Evolutionary conservation across 2,888 invertebrate genomes (phyloP).

Genomic region (Agriopis aurantiaria): DNA sequence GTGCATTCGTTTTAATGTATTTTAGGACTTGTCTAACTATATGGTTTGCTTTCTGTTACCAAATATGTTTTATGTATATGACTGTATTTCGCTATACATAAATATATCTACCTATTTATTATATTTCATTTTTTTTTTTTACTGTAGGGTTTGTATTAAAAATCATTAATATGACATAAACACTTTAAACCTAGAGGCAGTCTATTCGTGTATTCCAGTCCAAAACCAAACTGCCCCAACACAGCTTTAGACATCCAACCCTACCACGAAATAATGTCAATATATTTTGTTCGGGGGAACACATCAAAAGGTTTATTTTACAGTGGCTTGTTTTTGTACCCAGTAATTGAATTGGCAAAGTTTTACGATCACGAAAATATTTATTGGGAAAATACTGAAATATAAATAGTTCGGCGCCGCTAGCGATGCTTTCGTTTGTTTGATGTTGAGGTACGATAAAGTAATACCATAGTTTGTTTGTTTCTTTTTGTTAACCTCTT

Average conservation of each 20-base stretch:
- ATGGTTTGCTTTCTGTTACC: too few relatives aligned
- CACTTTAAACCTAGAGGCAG: not conserved
- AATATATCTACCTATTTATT: too few relatives aligned
- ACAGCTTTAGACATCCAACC: constrained; percentile 12
- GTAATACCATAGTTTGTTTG: constrained; percentile 17
- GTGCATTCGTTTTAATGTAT: too few relatives aligned
- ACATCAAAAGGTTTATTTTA: constrained; percentile 73
- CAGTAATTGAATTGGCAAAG: constrained; percentile 74
- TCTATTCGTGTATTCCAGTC: not conserved
- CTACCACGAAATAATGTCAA: constrained; percentile 62
- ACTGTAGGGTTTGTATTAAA: too few relatives aligned
- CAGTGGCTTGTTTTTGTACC: constrained; percentile 67
- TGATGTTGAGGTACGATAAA: constrained; percentile 24
- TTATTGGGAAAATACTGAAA: constrained; percentile 61
- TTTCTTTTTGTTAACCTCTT: constrained; percentile 13
- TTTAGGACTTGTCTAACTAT: too few relatives aligned
- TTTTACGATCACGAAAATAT: constrained; percentile 69
- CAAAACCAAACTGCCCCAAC: not conserved
- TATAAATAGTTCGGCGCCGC: constrained; percentile 55
- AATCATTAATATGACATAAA: too few relatives aligned
- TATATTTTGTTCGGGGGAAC: constrained; percentile 60
- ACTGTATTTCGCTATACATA: too few relatives aligned
- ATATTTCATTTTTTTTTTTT: too few relatives aligned
- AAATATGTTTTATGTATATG: too few relatives aligned
- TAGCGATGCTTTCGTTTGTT: constrained; percentile 21